Conservation (phyloP, 2,797 vertebrate genomes). For the Pristis pectinata region DNA sequence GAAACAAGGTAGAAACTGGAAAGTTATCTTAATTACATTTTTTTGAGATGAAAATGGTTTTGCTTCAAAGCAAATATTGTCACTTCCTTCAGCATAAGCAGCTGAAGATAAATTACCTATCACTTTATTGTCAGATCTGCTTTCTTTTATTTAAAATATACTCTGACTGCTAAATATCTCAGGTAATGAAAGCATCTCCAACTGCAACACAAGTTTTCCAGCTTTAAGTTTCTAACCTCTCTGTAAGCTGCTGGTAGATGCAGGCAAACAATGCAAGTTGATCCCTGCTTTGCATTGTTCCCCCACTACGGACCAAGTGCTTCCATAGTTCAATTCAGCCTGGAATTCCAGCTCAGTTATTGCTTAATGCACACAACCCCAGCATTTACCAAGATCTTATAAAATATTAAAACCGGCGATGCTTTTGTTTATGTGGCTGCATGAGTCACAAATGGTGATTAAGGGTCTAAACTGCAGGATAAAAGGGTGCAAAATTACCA, state of each 20-base stretch:
- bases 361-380: neutral
- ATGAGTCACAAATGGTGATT: conserved; percentile 30
- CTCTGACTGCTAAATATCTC: neutral
- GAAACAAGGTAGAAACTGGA: neutral
- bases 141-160: neutral
- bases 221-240: neutral
- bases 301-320: neutral
- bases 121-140: neutral
- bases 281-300: neutral
- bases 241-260: neutral
- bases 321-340: neutral
- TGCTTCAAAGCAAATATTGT: neutral
- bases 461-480: neutral
- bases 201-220: neutral
- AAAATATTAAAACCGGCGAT: neutral
- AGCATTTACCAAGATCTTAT: neutral
- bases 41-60: neutral
- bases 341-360: neutral
- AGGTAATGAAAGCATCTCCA: neutral
- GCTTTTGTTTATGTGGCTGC: conserved; percentile 1
- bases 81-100: too few species aligned
- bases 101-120: neutral
- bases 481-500: conserved; percentile 7
- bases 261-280: too few species aligned
- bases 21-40: neutral